Conservation (phyloP, 2,888 invertebrate genomes). For the Eupithecia centaureata region DNA sequence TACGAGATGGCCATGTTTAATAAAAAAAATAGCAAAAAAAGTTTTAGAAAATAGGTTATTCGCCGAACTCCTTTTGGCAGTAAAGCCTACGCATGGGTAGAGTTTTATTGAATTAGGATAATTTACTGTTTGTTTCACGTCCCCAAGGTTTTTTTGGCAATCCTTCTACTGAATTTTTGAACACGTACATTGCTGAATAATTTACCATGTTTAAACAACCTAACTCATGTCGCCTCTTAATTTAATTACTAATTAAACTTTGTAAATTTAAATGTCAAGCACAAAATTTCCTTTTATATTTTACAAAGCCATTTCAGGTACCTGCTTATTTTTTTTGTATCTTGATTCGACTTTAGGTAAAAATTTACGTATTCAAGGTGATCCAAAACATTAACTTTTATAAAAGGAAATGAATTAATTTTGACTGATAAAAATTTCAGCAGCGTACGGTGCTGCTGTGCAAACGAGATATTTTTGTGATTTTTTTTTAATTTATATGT, state of each 20-base stretch:
- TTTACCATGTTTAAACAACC: constrained; percentile 30
- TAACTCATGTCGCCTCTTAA: constrained; percentile 39
- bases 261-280: constrained; percentile 21
- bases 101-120: constrained; percentile 70
- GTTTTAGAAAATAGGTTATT: too few relatives aligned
- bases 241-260: constrained; percentile 30
- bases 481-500: not conserved
- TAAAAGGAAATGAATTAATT: not conserved
- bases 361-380: not conserved
- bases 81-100: constrained; percentile 36
- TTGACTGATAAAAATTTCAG: too few relatives aligned
- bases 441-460: too few relatives aligned
- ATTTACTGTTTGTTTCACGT: constrained; percentile 70
- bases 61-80: constrained; percentile 14
- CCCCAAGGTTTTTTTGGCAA: constrained; percentile 51
- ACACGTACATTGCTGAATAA: constrained; percentile 35
- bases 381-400: not conserved
- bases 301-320: not conserved
- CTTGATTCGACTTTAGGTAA: not conserved
- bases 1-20: too few relatives aligned
- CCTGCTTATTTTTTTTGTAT: not conserved
- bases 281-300: constrained; percentile 16
- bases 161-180: constrained; percentile 38
- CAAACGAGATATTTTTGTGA: too few relatives aligned
- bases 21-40: too few relatives aligned